phyloP scores from a whole-genome alignment of 2,888 invertebrate genomes.

The Heliconius hortense region DNA sequence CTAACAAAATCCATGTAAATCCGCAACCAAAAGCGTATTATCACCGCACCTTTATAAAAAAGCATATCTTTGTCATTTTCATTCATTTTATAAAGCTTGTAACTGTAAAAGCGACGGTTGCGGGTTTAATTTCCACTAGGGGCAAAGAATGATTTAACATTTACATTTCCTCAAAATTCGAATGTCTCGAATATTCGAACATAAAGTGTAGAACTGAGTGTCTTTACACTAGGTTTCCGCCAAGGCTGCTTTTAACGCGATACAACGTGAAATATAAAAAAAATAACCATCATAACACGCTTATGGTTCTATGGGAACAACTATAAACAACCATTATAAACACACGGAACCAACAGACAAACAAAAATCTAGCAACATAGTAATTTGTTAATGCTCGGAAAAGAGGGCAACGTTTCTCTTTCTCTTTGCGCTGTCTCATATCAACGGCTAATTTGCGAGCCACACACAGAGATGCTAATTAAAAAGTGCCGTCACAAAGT shows the following conservation, averaged over 20 bases:
- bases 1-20: slow-evolving; percentile 2
- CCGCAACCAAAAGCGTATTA: not conserved
- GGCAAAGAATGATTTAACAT: not conserved
- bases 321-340: not conserved
- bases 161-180: not conserved
- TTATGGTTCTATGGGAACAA: no score
- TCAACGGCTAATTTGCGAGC: slow-evolving; percentile 76
- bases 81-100: not conserved
- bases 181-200: not conserved
- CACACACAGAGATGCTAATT: slow-evolving; percentile 78
- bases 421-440: slow-evolving; percentile 57
- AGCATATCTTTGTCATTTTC: not conserved
- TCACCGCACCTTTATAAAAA: not conserved
- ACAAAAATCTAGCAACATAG: slow-evolving; percentile 39
- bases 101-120: not conserved
- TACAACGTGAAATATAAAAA: not conserved
- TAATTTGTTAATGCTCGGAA: slow-evolving; percentile 64
- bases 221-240: not conserved
- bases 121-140: not conserved
- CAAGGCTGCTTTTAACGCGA: not conserved
- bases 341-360: slow-evolving; percentile 17
- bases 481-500: slow-evolving; percentile 79
- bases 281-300: no score
- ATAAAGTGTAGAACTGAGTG: not conserved
- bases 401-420: slow-evolving; percentile 48